These are phyloP conservation scores for Myathropa florea DNA, from an alignment of 2,888 invertebrate species.

Conservation along the genomic window DNA sequence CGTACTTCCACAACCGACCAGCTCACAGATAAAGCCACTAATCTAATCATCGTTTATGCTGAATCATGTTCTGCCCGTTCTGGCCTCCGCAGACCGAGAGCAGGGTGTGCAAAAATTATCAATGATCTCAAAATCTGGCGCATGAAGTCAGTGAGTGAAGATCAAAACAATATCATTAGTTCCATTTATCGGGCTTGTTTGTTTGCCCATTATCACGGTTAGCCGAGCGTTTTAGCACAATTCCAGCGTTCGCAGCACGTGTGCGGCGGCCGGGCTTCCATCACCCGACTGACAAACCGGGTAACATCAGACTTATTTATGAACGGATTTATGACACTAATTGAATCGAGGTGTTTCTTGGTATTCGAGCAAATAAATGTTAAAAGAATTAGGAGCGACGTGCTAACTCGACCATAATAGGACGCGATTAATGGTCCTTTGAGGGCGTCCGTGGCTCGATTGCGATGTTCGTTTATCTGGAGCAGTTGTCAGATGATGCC, in stretches of 20 bases:
- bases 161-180: slow-evolving; percentile 31
- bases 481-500: no score
- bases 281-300: background rate
- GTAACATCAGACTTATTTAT: background rate
- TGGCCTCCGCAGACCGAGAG: background rate
- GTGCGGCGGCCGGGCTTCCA: background rate
- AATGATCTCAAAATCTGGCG: background rate
- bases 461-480: background rate
- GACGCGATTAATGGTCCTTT: background rate
- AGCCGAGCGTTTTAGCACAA: slow-evolving; percentile 1
- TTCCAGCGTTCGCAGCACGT: background rate
- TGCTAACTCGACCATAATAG: background rate
- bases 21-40: background rate
- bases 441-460: background rate
- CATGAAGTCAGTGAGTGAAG: background rate
- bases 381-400: background rate
- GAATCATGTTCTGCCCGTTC: background rate
- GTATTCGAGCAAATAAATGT: background rate
- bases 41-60: background rate
- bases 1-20: background rate
- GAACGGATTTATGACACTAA: background rate
- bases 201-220: background rate
- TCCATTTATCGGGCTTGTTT: slow-evolving; percentile 3
- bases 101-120: background rate
- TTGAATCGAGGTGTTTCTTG: background rate